Conservation (phyloP, 1,140 invertebrate genomes). For the Pogonomyrmex barbatus region DNA sequence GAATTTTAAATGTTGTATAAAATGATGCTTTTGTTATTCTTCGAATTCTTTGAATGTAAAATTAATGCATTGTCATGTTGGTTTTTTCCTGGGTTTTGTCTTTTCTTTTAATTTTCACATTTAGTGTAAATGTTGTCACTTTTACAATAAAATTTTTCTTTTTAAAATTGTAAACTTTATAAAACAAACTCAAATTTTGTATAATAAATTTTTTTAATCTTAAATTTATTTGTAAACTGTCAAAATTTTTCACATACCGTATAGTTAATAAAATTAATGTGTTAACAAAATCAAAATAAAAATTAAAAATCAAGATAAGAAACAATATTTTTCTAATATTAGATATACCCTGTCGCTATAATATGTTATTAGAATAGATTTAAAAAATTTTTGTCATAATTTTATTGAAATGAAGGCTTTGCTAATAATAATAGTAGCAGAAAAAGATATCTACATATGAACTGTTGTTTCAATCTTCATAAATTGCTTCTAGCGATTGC, state of each 20-base stretch:
- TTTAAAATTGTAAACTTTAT: not conserved
- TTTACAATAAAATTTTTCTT: not conserved
- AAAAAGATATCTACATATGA: not conserved
- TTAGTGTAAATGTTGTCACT: not conserved
- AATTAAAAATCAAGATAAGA: not conserved
- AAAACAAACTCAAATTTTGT: not conserved
- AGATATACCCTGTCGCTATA: not conserved
- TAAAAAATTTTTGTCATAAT: not conserved
- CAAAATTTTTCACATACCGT: not conserved
- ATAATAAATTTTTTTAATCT: not conserved
- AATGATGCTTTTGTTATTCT: not conserved
- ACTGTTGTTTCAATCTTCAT: slow-evolving; percentile 11
- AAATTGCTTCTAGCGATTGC: not conserved
- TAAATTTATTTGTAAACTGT: not conserved
- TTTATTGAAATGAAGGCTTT: not conserved
- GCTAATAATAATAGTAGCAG: slow-evolving; percentile 1
- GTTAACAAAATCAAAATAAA: not conserved
- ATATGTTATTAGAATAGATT: not conserved
- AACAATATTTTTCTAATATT: not conserved
- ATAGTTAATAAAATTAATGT: not conserved
- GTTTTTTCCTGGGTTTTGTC: not conserved
- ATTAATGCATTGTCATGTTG: not conserved
- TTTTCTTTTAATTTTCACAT: not conserved
- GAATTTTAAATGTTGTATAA: not conserved
- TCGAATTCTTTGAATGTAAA: not conserved